These are phyloP conservation scores for Metallyticus violacea DNA, from an alignment of 2,888 invertebrate species.

Conservation along the genomic window DNA sequence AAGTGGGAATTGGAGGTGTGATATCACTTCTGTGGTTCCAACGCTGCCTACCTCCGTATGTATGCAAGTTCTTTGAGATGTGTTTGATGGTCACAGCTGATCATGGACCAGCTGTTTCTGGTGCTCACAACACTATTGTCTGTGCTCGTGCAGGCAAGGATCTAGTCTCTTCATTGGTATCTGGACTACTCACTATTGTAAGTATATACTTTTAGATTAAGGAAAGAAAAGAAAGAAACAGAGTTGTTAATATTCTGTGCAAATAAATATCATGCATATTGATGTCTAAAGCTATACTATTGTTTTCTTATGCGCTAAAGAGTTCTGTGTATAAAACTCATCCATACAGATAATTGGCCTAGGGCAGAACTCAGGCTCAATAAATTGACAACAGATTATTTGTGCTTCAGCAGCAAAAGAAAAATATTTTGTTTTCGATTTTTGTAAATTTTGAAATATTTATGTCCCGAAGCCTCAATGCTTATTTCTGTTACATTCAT, in stretches of 20 bases:
- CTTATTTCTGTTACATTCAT: too few relatives aligned
- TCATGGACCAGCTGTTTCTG: constrained; percentile 98
- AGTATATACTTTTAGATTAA: constrained; percentile 45
- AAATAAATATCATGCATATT: too few relatives aligned
- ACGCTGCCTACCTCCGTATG: constrained; percentile 88
- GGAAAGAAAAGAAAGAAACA: background rate
- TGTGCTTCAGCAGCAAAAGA: too few relatives aligned
- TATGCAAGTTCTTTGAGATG: constrained; percentile 97
- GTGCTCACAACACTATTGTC: constrained; percentile 98
- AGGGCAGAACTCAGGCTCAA: too few relatives aligned
- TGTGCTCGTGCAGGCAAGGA: constrained; percentile 97
- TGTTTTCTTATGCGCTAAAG: too few relatives aligned
- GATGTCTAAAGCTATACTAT: too few relatives aligned
- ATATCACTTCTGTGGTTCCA: constrained; percentile 98
- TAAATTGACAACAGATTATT: too few relatives aligned
- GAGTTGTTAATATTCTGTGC: background rate
- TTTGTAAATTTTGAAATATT: too few relatives aligned
- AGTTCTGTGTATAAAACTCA: too few relatives aligned
- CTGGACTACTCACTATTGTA: constrained; percentile 94
- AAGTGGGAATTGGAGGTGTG: constrained; percentile 96
- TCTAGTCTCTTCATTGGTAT: constrained; percentile 92
- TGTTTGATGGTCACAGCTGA: constrained; percentile 98
- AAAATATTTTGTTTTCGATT: too few relatives aligned
- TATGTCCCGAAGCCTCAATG: too few relatives aligned
- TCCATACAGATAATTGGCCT: too few relatives aligned